These are phyloP conservation scores for Otolemur crassicaudatus DNA, from an alignment of 2,797 vertebrate species.

Conservation along the genomic window DNA sequence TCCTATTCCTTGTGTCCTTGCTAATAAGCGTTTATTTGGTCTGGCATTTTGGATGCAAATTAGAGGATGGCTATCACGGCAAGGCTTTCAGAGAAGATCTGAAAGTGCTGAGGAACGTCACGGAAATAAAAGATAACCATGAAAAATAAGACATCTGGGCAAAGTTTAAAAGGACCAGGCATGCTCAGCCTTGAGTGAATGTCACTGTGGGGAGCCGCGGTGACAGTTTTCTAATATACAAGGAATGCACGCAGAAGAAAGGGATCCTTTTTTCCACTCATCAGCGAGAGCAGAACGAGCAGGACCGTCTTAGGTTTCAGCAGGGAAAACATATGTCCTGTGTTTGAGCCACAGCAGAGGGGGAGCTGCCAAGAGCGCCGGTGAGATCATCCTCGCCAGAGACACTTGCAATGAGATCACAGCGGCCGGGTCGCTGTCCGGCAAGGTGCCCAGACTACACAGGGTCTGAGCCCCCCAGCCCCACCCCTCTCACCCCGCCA, in stretches of 20 bases:
- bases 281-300: slow-evolving; percentile 13
- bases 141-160: slow-evolving; percentile 56
- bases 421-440: neutral
- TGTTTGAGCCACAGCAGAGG: neutral
- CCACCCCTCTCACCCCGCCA: neutral
- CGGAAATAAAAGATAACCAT: slow-evolving; percentile 39
- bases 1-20: slow-evolving; percentile 30
- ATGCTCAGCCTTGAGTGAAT: slow-evolving; percentile 31
- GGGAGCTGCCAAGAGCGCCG: slow-evolving; percentile 4
- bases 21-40: neutral
- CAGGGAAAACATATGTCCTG: slow-evolving; percentile 20
- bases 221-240: slow-evolving; percentile 62
- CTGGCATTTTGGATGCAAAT: neutral
- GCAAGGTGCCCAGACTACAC: neutral
- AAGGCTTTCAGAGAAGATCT: slow-evolving; percentile 37
- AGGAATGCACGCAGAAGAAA: neutral
- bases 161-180: slow-evolving; percentile 56
- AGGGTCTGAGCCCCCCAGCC: neutral
- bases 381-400: slow-evolving; percentile 1
- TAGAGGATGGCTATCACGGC: neutral
- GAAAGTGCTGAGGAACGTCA: neutral
- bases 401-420: neutral
- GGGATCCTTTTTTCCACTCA: slow-evolving; percentile 52
- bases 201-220: neutral
- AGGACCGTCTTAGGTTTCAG: slow-evolving; percentile 54